phyloP scores from a whole-genome alignment of 2,888 invertebrate species.

The Neria commutata region DNA sequence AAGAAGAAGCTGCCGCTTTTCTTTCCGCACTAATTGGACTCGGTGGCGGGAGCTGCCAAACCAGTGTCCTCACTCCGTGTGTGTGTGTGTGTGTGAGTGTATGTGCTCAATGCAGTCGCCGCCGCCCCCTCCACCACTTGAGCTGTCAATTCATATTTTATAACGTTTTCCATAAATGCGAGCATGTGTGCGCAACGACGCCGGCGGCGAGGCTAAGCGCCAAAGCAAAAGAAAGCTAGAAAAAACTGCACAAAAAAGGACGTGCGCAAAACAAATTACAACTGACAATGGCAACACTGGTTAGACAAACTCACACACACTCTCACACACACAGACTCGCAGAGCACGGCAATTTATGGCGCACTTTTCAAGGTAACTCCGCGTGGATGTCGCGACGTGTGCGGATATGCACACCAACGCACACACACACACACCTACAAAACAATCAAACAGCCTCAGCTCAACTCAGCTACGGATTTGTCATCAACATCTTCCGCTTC shows the following conservation, averaged over 20 bases:
- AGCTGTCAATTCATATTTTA: constrained; percentile 60
- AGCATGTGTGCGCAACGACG: constrained; percentile 21
- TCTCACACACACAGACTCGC: background rate
- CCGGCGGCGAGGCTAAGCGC: background rate
- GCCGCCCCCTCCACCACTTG: constrained; percentile 38
- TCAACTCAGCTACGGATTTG: background rate
- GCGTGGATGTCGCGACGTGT: background rate
- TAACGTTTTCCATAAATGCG: constrained; percentile 57
- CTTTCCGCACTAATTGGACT: constrained; percentile 52
- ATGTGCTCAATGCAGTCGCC: no score
- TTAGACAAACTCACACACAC: background rate
- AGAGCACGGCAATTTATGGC: background rate
- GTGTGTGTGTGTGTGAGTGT: no score
- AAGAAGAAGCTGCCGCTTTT: no score
- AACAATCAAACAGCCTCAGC: background rate
- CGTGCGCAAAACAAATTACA: constrained; percentile 47
- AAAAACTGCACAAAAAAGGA: constrained; percentile 35
- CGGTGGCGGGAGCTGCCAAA: constrained; percentile 36
- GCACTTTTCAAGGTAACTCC: background rate
- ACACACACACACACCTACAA: background rate
- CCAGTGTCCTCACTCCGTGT: constrained; percentile 6
- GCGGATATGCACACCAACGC: background rate
- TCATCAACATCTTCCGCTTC: background rate
- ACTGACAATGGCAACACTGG: constrained; percentile 21
- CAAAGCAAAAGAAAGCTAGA: constrained; percentile 22